Evolutionary conservation across 30 jellyfish, hydroid and myxozoan species (phyloP).

Genomic region (Aurelia aurita complex sp. Pacific): DNA sequence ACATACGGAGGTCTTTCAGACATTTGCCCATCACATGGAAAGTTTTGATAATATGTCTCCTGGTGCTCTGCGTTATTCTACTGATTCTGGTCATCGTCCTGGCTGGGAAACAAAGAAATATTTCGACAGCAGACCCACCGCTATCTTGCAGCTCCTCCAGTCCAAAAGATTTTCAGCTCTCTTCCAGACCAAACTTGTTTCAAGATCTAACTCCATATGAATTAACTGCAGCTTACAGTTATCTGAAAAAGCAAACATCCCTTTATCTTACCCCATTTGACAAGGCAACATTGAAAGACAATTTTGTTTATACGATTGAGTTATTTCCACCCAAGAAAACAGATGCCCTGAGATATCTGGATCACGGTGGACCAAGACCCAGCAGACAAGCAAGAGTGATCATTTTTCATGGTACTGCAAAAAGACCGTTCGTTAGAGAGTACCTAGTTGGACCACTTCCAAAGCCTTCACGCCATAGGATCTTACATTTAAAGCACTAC

Average conservation of each 20-base stretch:
- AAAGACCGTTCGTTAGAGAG: conserved; percentile 41
- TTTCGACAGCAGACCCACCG: background rate
- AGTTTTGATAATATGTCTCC: background rate
- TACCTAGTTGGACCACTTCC: conserved; percentile 62
- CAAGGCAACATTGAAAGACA: conserved; percentile 56
- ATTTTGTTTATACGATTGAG: conserved; percentile 56
- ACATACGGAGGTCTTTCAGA: background rate
- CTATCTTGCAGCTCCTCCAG: background rate
- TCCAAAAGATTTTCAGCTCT: background rate
- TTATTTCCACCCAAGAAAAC: conserved; percentile 46
- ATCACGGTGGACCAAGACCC: conserved; percentile 58
- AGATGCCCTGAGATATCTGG: conserved; percentile 34
- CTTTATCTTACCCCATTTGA: conserved; percentile 35
- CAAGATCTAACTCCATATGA: conserved; percentile 54
- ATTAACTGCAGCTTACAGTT: conserved; percentile 16
- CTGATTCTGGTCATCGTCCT: background rate
- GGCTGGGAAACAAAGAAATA: background rate
- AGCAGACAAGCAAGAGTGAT: conserved; percentile 63
- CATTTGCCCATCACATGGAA: background rate
- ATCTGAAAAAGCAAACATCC: conserved; percentile 4
- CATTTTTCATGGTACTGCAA: conserved; percentile 37
- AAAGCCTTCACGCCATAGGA: conserved; percentile 34
- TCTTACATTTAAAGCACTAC: conserved; percentile 18
- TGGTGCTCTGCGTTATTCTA: background rate
- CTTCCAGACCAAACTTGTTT: conserved; percentile 32